phyloP scores from a whole-genome alignment of 2,888 invertebrate species.

The Salticus scenicus region DNA sequence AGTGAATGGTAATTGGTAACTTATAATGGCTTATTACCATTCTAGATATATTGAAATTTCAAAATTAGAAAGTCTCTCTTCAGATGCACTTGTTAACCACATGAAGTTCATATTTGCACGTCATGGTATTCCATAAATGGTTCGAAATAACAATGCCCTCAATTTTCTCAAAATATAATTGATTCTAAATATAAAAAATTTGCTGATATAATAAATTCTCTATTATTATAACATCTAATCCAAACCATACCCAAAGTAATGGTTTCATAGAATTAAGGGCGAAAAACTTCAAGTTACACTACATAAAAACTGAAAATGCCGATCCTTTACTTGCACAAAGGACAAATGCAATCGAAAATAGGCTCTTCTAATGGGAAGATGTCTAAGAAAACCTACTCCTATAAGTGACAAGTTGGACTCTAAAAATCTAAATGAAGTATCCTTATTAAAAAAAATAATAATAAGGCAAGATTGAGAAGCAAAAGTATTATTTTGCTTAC shows the following conservation, averaged over 20 bases:
- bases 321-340: constrained; percentile 55
- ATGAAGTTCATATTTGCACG: constrained; percentile 70
- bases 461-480: not conserved
- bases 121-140: constrained; percentile 71
- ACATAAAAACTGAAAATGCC: constrained; percentile 72
- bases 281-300: constrained; percentile 71
- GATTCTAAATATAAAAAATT: constrained; percentile 66
- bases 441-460: not conserved
- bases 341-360: constrained; percentile 72
- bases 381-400: constrained; percentile 71
- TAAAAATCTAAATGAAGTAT: not conserved
- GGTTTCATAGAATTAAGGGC: constrained; percentile 71
- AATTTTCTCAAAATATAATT: not conserved
- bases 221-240: constrained; percentile 70
- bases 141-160: constrained; percentile 20
- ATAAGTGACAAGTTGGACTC: constrained; percentile 21
- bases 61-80: not conserved
- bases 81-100: not conserved
- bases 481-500: not conserved
- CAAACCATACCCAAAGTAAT: constrained; percentile 71
- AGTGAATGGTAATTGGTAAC: not conserved
- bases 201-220: constrained; percentile 71
- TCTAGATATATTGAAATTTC: not conserved
- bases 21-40: constrained; percentile 2
- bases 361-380: constrained; percentile 72